These are phyloP conservation scores for Boleophthalmus pectinirostris DNA, from an alignment of 2,113 vertebrate genomes.

Conservation along the genomic window DNA sequence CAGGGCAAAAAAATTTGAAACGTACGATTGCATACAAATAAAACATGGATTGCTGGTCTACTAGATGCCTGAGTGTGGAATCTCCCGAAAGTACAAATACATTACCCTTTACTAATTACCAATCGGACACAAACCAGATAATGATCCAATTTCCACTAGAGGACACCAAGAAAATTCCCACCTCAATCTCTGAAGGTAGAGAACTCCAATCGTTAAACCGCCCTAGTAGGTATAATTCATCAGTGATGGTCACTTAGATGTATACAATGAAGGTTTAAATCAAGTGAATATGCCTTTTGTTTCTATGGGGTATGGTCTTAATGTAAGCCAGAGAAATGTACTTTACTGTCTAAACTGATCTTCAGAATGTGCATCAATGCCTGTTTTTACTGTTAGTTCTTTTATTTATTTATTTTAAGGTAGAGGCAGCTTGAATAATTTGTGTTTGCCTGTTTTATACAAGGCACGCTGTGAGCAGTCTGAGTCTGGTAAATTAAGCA, in stretches of 20 bases:
- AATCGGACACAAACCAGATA: slow-evolving; percentile 18
- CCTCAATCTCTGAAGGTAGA: not conserved
- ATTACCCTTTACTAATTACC: slow-evolving; percentile 31
- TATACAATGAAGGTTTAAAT: not conserved
- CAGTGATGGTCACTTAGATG: slow-evolving; percentile 1
- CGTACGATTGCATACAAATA: not conserved
- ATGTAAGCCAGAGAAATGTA: slow-evolving; percentile 10
- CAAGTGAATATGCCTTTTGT: not conserved
- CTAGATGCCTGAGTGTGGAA: not conserved
- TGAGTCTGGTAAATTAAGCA: not conserved
- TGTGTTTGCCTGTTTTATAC: slow-evolving; percentile 24
- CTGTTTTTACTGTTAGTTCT: slow-evolving; percentile 13
- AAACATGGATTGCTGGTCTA: not conserved
- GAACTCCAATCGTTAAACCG: slow-evolving; percentile 19
- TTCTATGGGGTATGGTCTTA: not conserved
- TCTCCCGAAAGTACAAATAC: slow-evolving; percentile 5
- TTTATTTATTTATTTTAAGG: not conserved
- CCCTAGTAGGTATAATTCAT: not conserved
- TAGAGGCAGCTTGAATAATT: slow-evolving; percentile 44
- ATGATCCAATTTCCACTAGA: slow-evolving; percentile 21
- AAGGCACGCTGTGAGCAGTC: slow-evolving; percentile 21
- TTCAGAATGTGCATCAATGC: not conserved
- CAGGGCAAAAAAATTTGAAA: slow-evolving; percentile 6
- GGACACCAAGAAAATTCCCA: slow-evolving; percentile 10
- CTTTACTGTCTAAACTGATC: slow-evolving; percentile 14